These are phyloP conservation scores for Synergus japonicus DNA, from an alignment of 2,888 invertebrate species.

Conservation along the genomic window DNA sequence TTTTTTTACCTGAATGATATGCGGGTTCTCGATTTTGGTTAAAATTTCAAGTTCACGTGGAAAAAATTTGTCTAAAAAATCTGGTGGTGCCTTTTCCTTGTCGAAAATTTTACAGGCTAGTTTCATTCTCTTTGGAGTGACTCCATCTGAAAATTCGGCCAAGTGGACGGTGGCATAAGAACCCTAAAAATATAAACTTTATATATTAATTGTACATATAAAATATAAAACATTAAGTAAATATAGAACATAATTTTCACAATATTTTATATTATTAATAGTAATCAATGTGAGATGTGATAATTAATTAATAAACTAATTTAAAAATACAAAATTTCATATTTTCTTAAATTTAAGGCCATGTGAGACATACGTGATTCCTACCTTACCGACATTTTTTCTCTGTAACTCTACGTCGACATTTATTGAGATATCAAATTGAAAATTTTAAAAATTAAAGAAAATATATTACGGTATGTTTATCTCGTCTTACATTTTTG, in stretches of 20 bases:
- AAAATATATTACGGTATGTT: too few relatives aligned
- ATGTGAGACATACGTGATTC: too few relatives aligned
- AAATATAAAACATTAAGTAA: background rate
- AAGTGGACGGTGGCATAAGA: conserved; percentile 94
- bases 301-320: too few relatives aligned
- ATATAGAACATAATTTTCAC: background rate
- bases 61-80: conserved; percentile 95
- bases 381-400: too few relatives aligned
- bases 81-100: conserved; percentile 91
- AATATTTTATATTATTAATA: too few relatives aligned
- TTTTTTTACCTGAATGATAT: conserved; percentile 85
- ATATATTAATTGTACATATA: background rate
- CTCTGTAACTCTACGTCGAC: too few relatives aligned
- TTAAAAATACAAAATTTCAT: too few relatives aligned
- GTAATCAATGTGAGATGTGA: too few relatives aligned
- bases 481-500: too few relatives aligned
- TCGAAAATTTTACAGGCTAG: conserved; percentile 95
- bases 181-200: conserved; percentile 79
- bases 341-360: too few relatives aligned
- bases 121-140: conserved; percentile 85
- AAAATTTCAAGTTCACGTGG: conserved; percentile 95
- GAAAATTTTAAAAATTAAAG: too few relatives aligned
- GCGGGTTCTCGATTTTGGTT: conserved; percentile 92
- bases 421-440: too few relatives aligned
- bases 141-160: conserved; percentile 88